A percentile compares a stretch with the other conserved stretches of the same genome.
phyloP scores from a whole-genome alignment of 2,113 vertebrate genomes.

The Gobio gobio region DNA sequence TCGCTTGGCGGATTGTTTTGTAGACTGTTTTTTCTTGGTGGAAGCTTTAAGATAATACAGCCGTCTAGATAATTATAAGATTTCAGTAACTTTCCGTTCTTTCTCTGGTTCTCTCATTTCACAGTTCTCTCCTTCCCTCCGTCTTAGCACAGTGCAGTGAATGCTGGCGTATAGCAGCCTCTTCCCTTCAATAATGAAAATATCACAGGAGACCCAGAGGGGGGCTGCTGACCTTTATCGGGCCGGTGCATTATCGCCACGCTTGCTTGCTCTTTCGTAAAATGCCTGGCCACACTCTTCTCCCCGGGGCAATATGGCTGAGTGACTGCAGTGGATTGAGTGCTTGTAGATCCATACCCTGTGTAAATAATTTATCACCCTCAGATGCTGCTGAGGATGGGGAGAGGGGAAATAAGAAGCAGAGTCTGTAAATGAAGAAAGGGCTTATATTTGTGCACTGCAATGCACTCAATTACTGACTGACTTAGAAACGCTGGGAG shows the following conservation, averaged over 20 bases:
- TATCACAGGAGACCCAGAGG: constrained; percentile 76
- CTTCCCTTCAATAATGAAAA: constrained; percentile 73
- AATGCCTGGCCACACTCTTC: constrained; percentile 68
- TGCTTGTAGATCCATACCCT: constrained; percentile 70
- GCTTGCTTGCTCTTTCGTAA: constrained; percentile 75
- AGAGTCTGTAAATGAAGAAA: constrained; percentile 35
- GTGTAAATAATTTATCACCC: constrained; percentile 73
- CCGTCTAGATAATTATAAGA: neutral
- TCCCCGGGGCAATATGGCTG: constrained; percentile 64
- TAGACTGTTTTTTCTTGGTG: neutral
- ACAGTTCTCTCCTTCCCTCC: neutral
- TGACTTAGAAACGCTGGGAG: constrained; percentile 15
- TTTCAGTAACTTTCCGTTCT: neutral
- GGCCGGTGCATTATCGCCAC: constrained; percentile 68
- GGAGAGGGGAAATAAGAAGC: constrained; percentile 51
- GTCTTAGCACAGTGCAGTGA: constrained; percentile 15
- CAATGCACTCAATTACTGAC: constrained; percentile 56
- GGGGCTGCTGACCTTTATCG: constrained; percentile 76
- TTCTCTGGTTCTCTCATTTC: neutral
- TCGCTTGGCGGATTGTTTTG: neutral
- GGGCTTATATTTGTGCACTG: constrained; percentile 50
- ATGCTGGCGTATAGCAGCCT: constrained; percentile 53
- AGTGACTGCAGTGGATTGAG: constrained; percentile 65
- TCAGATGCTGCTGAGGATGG: constrained; percentile 43
- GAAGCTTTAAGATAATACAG: neutral